Base-by-base conservation (phyloP, 2,888 invertebrate species). In the Aphodius sticticus region DNA sequence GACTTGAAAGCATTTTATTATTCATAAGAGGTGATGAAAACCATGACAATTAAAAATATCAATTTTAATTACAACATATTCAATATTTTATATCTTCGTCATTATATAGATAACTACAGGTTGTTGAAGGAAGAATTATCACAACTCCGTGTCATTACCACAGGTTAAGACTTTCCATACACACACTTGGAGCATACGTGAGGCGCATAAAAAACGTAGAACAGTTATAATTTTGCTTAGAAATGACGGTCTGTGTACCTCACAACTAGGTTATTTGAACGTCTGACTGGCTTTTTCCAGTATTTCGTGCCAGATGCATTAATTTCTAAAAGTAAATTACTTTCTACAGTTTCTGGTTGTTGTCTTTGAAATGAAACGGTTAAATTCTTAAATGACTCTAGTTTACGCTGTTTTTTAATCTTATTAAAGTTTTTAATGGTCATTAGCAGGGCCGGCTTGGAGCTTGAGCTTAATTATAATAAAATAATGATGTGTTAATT, bases 211-310 rank as follows among this genome's bases (percentile, higher is more conserved):
- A 53, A 9, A 53, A 53, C 53, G 53, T 9, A 53, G 1, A 53
- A 53, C 53, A 53, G 53, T 53, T 53, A 53, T 53, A 53, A 53
- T 53, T 53, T 53, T 53, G 53, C 53, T 53, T 53, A 2, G 53
- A 53, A 53, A 53, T 53, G 53, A 53, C 53, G 53, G 53, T 53
- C 53, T 53, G 53, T 53, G 53, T 53, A 53, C 9, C 53, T 53
- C 53, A 53, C 53, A 53, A 53, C 53, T 53, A 53, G 53, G 53
- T 53, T 53, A 53, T 53, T 53, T 53, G 53, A 53, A 53, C 53
- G 53, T 53, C 53, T 7, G 7, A 53, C 53, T 53, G 4, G 53
- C 53, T 53, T 53, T 53, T 53, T 53, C 53, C 53, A 53, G 2
- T 5, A 53, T 53, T 53, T 53, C 53, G 53, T 53, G 7, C 53